These are phyloP conservation scores for Andricus curvator DNA, from an alignment of 2,888 invertebrate genomes.

Conservation along the genomic window DNA sequence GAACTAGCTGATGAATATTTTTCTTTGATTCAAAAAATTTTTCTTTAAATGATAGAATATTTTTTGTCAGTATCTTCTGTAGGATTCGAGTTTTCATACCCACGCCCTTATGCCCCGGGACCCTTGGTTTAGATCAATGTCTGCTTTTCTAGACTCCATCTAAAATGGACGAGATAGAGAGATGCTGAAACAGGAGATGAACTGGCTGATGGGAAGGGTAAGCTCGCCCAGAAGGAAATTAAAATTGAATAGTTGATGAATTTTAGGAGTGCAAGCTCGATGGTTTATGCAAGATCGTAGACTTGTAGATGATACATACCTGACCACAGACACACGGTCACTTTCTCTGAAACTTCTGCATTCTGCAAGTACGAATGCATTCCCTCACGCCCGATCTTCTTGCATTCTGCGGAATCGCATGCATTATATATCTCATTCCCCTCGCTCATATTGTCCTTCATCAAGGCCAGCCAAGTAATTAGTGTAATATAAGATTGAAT, in stretches of 20 bases:
- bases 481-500: conserved; percentile 15
- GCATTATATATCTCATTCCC: not conserved
- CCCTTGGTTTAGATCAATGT: not conserved
- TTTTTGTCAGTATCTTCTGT: too few relatives aligned
- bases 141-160: not conserved
- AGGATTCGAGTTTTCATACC: too few relatives aligned
- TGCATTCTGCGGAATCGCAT: conserved; percentile 17
- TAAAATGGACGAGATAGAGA: conserved; percentile 29
- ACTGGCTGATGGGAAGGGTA: conserved; percentile 45
- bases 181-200: conserved; percentile 23
- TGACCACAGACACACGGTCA: conserved; percentile 12
- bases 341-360: not conserved
- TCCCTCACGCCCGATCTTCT: conserved; percentile 11
- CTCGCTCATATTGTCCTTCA: conserved; percentile 15
- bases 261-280: conserved; percentile 66
- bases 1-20: conserved; percentile 19
- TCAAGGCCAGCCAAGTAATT: conserved; percentile 20
- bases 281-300: conserved; percentile 26
- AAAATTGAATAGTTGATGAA: conserved; percentile 77
- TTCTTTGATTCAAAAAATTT: too few relatives aligned
- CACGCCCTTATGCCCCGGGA: too few relatives aligned
- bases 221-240: conserved; percentile 65
- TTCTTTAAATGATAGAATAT: too few relatives aligned
- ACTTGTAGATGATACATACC: conserved; percentile 25
- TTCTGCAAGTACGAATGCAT: not conserved